Percentiles rank a stretch among this genome's conserved stretches.
These are phyloP conservation scores for Megaceryle alcyon DNA, from an alignment of 2,797 vertebrate genomes.

Conservation along the genomic window DNA sequence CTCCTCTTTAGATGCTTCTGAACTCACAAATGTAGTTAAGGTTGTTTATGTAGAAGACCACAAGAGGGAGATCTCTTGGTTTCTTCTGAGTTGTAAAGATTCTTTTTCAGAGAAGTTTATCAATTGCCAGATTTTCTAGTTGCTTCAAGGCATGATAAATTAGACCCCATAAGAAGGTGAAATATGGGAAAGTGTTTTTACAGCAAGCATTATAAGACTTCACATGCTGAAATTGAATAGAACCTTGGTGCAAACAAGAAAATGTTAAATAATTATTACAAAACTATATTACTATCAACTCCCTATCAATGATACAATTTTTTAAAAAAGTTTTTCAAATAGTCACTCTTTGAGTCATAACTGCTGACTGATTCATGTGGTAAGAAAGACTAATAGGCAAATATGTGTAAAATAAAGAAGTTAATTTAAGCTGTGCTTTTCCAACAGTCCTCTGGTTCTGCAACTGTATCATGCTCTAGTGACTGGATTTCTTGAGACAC, in stretches of 20 bases:
- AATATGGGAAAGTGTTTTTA: not conserved
- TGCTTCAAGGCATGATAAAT: not conserved
- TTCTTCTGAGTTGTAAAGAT: not conserved
- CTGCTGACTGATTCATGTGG: not conserved
- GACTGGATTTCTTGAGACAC: not conserved
- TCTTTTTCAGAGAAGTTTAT: not conserved
- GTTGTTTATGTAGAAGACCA: constrained; percentile 34
- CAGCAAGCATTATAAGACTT: not conserved
- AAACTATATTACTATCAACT: not conserved
- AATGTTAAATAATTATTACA: not conserved
- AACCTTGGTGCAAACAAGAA: not conserved
- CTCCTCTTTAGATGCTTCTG: not conserved
- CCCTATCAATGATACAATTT: not conserved
- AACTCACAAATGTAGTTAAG: not conserved
- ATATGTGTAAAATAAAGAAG: not conserved
- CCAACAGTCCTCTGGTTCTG: not conserved
- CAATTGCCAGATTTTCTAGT: not conserved
- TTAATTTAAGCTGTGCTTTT: not conserved
- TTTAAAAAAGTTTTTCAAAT: not conserved
- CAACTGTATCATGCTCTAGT: not conserved
- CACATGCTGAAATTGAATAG: not conserved
- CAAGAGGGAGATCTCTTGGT: constrained; percentile 42
- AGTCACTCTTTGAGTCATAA: not conserved
- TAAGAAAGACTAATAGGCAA: not conserved
- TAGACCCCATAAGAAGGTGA: not conserved